These are phyloP conservation scores for Oncorhynchus masou DNA, from an alignment of 2,113 vertebrate genomes.

Conservation along the genomic window DNA sequence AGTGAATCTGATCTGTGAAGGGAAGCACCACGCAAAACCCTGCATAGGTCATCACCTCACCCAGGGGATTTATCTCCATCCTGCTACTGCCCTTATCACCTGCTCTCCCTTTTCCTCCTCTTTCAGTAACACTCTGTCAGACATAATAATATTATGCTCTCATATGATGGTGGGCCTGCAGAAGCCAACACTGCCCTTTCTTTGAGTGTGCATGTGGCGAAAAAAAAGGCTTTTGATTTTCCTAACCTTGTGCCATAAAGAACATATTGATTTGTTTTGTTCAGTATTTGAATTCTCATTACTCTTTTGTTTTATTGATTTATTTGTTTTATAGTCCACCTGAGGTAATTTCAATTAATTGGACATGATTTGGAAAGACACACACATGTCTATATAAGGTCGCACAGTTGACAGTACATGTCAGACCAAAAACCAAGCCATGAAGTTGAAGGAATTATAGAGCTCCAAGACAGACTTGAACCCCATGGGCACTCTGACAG, in stretches of 20 bases:
- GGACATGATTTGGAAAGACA: no score
- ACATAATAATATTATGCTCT: constrained; percentile 8
- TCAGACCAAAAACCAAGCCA: no score
- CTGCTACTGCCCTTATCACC: constrained; percentile 38
- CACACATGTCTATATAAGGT: no score
- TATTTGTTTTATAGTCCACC: no score
- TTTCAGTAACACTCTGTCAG: constrained; percentile 51
- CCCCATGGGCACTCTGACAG: no score
- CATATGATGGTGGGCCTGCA: neutral
- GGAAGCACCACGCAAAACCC: neutral
- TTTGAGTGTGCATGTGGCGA: neutral
- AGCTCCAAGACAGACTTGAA: no score
- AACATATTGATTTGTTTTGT: neutral
- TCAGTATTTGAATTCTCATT: no score
- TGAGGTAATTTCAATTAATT: no score
- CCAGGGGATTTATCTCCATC: constrained; percentile 28
- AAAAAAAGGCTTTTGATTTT: neutral
- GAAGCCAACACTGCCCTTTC: neutral
- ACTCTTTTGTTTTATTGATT: no score
- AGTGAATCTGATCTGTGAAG: constrained; percentile 7
- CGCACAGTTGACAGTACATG: no score
- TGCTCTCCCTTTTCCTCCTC: constrained; percentile 31
- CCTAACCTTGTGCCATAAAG: neutral
- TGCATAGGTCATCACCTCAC: constrained; percentile 24
- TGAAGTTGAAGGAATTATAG: no score